A percentile compares a stretch with the other conserved stretches of the same genome.
These are phyloP conservation scores for Electrophaes corylata DNA, from an alignment of 2,888 invertebrate genomes.

Conservation along the genomic window DNA sequence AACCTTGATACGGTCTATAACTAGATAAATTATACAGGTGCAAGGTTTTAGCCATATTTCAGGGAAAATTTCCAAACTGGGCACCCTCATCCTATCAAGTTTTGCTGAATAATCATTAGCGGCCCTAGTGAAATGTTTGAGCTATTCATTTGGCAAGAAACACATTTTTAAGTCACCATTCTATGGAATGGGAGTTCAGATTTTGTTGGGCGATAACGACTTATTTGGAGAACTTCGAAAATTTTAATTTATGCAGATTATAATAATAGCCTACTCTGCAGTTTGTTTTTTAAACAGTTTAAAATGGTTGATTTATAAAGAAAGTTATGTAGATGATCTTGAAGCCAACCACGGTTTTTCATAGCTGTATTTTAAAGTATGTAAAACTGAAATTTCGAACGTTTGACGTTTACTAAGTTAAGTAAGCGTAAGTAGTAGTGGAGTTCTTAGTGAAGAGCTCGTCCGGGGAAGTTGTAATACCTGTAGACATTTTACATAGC, in stretches of 20 bases:
- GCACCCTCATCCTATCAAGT: constrained; percentile 21
- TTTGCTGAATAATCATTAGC: constrained; percentile 40
- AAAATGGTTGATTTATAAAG: too few species aligned
- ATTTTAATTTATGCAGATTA: neutral
- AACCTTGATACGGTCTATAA: too few species aligned
- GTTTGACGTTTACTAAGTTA: too few species aligned
- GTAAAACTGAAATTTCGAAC: too few species aligned
- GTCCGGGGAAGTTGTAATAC: too few species aligned
- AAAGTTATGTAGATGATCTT: too few species aligned
- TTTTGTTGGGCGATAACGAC: constrained; percentile 28
- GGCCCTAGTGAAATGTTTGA: constrained; percentile 40
- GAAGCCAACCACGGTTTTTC: too few species aligned
- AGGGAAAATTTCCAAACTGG: constrained; percentile 29
- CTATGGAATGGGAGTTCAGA: constrained; percentile 38
- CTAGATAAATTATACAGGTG: neutral
- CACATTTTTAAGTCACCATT: constrained; percentile 34
- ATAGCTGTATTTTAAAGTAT: too few species aligned
- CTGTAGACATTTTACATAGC: too few species aligned
- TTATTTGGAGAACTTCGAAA: neutral
- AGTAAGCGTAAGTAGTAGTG: too few species aligned
- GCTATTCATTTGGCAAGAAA: constrained; percentile 37
- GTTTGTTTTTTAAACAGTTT: too few species aligned
- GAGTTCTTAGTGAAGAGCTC: too few species aligned
- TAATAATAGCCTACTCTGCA: neutral
- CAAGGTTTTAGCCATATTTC: constrained; percentile 6